These are phyloP conservation scores for Rana temporaria DNA, from an alignment of 2,113 vertebrate genomes.

Conservation along the genomic window DNA sequence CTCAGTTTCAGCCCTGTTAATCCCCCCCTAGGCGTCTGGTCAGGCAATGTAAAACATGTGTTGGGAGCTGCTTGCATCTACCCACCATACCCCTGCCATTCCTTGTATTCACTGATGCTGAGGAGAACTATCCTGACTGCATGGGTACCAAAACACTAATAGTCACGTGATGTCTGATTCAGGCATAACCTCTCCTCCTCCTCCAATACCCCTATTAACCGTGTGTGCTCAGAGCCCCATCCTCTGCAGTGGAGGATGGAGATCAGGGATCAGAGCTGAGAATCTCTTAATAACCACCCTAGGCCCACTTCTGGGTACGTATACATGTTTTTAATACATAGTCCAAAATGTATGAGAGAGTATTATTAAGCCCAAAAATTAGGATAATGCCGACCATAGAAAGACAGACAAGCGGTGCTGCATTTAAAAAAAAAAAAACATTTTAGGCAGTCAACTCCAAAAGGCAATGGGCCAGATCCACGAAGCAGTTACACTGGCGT, in stretches of 20 bases:
- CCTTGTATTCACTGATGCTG: constrained; percentile 43
- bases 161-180: constrained; percentile 52
- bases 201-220: constrained; percentile 46
- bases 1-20: constrained; percentile 51
- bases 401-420: too few relatives aligned
- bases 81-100: constrained; percentile 27
- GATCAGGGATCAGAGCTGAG: constrained; percentile 7
- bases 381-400: too few relatives aligned
- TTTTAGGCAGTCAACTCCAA: too few relatives aligned
- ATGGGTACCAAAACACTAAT: constrained; percentile 56
- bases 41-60: constrained; percentile 36
- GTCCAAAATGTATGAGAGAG: too few relatives aligned
- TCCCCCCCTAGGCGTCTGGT: constrained; percentile 48
- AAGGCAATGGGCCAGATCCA: too few relatives aligned
- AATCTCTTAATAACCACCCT: constrained; percentile 25
- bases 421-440: too few relatives aligned
- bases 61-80: constrained; percentile 29
- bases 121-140: constrained; percentile 48
- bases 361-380: too few relatives aligned
- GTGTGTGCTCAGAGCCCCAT: constrained; percentile 21
- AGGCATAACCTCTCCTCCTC: constrained; percentile 53
- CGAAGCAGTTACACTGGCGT: too few relatives aligned
- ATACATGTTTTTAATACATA: too few relatives aligned
- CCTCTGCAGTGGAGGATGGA: constrained; percentile 45
- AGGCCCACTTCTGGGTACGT: background rate